Evolutionary conservation across 2,888 invertebrate species (phyloP).

Genomic region (Clostera curtula): DNA sequence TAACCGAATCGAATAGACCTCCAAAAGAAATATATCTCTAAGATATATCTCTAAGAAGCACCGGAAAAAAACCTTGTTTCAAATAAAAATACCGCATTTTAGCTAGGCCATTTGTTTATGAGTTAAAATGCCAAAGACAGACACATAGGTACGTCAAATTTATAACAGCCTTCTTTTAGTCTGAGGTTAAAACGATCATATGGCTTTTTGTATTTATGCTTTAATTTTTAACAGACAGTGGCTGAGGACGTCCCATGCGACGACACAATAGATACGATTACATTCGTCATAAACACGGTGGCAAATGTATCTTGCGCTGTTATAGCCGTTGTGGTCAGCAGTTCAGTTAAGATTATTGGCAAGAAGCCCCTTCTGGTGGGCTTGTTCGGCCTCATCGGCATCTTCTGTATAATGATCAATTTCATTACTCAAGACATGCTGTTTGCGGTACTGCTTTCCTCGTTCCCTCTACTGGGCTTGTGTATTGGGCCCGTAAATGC

Average conservation of each 20-base stretch:
- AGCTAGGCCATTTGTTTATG: too few species aligned
- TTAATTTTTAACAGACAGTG: too few species aligned
- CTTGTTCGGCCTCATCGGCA: conserved; percentile 41
- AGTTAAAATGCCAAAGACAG: too few species aligned
- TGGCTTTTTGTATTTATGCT: too few species aligned
- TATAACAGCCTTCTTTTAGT: too few species aligned
- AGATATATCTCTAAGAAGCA: too few species aligned
- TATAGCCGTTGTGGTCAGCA: conserved; percentile 44
- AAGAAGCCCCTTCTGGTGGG: conserved; percentile 50
- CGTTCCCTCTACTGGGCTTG: conserved; percentile 46
- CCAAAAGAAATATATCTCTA: too few species aligned
- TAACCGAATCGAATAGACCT: too few species aligned
- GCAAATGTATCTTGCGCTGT: conserved; percentile 45
- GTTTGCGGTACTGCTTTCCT: conserved; percentile 51
- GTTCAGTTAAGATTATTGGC: conserved; percentile 48
- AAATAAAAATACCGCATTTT: too few species aligned
- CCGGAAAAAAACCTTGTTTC: too few species aligned
- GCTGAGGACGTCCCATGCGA: conserved; percentile 31
- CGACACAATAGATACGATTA: conserved; percentile 48
- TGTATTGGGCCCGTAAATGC: conserved; percentile 62
- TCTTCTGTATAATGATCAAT: conserved; percentile 47
- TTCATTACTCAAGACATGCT: conserved; percentile 48
- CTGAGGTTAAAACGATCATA: too few species aligned
- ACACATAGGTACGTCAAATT: too few species aligned
- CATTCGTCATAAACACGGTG: conserved; percentile 47